Evolutionary conservation across 2,888 invertebrate genomes (phyloP).

Genomic region (Nomada fabriciana): DNA sequence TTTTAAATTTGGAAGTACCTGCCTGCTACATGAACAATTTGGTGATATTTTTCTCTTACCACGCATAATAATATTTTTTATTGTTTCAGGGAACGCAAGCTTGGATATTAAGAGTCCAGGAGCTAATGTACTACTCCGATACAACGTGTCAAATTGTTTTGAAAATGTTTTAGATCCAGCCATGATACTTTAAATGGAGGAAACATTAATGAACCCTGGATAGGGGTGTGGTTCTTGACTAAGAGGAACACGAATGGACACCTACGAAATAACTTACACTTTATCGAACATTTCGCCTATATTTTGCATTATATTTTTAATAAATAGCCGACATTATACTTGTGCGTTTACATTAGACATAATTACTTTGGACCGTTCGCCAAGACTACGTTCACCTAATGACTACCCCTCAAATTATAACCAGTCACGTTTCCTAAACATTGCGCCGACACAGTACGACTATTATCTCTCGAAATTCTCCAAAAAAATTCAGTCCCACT

Average conservation of each 20-base stretch:
- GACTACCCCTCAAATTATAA: background rate
- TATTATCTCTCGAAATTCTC: background rate
- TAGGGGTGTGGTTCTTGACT: background rate
- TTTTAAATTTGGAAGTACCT: too few species aligned
- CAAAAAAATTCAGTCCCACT: background rate
- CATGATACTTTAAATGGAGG: background rate
- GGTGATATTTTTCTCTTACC: background rate
- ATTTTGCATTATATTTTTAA: background rate
- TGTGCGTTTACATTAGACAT: background rate
- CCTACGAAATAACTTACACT: too few species aligned
- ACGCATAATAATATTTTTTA: conserved; percentile 9
- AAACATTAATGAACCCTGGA: background rate
- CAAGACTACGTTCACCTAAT: too few species aligned
- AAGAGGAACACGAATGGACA: background rate
- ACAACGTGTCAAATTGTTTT: background rate
- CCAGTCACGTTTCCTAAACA: background rate
- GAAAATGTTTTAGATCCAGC: background rate
- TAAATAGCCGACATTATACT: background rate
- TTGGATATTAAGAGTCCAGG: too few species aligned
- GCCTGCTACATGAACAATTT: too few species aligned
- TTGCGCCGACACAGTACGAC: background rate
- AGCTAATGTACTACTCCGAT: too few species aligned
- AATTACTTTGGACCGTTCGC: too few species aligned
- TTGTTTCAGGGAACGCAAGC: conserved; percentile 29
- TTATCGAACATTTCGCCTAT: too few species aligned